phyloP scores from a whole-genome alignment of 1,140 invertebrate species.

The Drosophila sulfurigaster region DNA sequence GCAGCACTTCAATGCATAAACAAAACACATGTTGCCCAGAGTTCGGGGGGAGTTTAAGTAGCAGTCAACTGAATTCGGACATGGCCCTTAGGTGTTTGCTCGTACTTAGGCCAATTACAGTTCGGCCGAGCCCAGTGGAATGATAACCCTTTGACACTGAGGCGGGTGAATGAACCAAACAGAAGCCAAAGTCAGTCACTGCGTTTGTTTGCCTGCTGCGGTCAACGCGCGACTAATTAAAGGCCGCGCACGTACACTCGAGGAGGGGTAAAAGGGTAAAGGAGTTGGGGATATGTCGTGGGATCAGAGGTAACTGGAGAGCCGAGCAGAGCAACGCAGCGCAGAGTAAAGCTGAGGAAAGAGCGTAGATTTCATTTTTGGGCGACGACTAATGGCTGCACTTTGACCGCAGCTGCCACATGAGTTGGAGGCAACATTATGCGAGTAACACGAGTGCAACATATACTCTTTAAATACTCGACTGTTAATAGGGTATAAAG shows the following conservation, averaged over 20 bases:
- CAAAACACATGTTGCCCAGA: slow-evolving; percentile 60
- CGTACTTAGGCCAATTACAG: slow-evolving; percentile 72
- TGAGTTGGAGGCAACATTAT: slow-evolving; percentile 39
- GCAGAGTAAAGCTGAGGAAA: slow-evolving; percentile 1
- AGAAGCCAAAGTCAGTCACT: slow-evolving; percentile 2
- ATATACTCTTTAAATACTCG: background rate
- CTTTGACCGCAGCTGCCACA: slow-evolving; percentile 67
- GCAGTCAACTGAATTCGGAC: background rate
- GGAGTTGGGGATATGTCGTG: no score
- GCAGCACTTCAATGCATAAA: slow-evolving; percentile 64
- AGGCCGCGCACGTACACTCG: slow-evolving; percentile 65
- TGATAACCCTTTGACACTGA: slow-evolving; percentile 70
- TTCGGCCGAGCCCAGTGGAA: slow-evolving; percentile 25
- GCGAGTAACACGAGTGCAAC: slow-evolving; percentile 25
- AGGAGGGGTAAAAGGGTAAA: no score
- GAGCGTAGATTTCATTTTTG: slow-evolving; percentile 77
- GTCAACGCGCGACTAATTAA: slow-evolving; percentile 65
- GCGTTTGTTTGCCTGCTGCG: slow-evolving; percentile 33
- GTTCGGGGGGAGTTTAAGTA: slow-evolving; percentile 12
- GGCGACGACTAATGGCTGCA: slow-evolving; percentile 71
- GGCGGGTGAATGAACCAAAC: slow-evolving; percentile 15
- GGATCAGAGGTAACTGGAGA: background rate
- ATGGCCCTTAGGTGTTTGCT: slow-evolving; percentile 60
- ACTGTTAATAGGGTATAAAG: background rate
- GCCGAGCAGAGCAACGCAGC: background rate